Base-by-base conservation (phyloP, 2,888 invertebrate species). In the Punctoribates punctum region DNA sequence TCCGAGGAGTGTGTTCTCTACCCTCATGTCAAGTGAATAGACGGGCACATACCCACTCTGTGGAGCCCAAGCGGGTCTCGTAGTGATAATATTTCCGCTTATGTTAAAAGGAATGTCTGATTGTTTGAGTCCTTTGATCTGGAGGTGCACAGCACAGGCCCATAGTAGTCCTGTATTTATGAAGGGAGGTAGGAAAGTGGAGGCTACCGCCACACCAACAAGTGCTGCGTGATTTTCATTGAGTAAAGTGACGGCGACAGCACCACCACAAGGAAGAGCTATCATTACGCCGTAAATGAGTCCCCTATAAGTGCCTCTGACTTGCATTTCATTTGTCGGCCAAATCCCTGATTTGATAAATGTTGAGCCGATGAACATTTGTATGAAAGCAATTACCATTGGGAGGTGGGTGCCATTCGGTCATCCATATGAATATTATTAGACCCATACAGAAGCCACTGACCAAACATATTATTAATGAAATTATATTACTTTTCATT, bases 1-100 rank as follows among this genome's bases (percentile, higher is more conserved):
- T 38, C 92, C 93, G 82, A 91, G 89, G 78, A 90, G 87, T 73
- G 90, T 88, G 82, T 90, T 90, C 83, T 93, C 93, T 46, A 88
- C 87, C 1, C 91, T 89, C 80, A 91, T 85, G 82, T 91, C 89
- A 81, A 90, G 88, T 73, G 89, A 89, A 83, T 92, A 92, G 27
- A 51, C 38, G 4, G 65, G 34, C 1, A 8, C 2, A 67, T 77
- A 77, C 27, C 75, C 75, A 20, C 20, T 51, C 48, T 72, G 75
- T 51, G 77, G 77, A 25, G 62, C 60, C 73, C 70, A 76, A 0
- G 77, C 29, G 15, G 75, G 75, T 29, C 76, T 77, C 25, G 62
- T 29, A 20, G 15, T n/a, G 8, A 54, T 9, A 9, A 73, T 25
- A 0, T 13, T 42, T 17, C 75, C 77, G 38, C 60, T 57, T 27